phyloP scores from a whole-genome alignment of 2,797 vertebrate species.

The Huso huso region DNA sequence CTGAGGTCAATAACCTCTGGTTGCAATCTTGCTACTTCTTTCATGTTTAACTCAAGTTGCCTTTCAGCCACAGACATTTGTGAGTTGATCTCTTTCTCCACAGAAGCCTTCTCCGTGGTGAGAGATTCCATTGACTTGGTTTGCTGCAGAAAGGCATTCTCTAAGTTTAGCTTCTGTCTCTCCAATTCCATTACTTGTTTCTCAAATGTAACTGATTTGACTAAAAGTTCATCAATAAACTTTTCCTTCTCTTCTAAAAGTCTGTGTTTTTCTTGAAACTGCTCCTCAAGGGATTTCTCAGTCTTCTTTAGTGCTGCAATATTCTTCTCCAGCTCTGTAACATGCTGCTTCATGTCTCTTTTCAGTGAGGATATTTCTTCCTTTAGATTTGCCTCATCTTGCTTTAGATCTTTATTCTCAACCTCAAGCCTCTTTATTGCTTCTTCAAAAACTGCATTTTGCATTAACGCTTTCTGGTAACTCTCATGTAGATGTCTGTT shows the following conservation, averaged over 20 bases:
- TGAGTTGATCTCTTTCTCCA: constrained; percentile 51
- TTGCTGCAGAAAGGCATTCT: constrained; percentile 50
- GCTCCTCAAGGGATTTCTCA: constrained; percentile 56
- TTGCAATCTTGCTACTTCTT: constrained; percentile 72
- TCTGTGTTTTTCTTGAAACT: constrained; percentile 51
- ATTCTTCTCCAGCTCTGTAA: constrained; percentile 62
- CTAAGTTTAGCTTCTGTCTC: constrained; percentile 49
- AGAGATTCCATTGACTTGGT: constrained; percentile 50
- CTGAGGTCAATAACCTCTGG: constrained; percentile 57
- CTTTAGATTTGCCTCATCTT: constrained; percentile 62
- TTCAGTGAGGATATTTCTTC: constrained; percentile 58
- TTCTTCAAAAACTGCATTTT: constrained; percentile 54
- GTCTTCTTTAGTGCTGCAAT: constrained; percentile 54
- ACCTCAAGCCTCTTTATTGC: constrained; percentile 51
- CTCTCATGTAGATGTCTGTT: constrained; percentile 64
- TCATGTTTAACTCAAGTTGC: constrained; percentile 60
- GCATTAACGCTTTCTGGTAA: constrained; percentile 41
- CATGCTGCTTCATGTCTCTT: constrained; percentile 57
- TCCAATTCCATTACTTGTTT: constrained; percentile 50
- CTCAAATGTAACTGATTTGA: constrained; percentile 45
- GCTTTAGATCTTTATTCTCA: constrained; percentile 66
- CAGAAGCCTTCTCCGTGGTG: constrained; percentile 46
- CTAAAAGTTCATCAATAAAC: constrained; percentile 52
- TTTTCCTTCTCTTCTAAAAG: constrained; percentile 53
- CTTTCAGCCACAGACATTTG: constrained; percentile 57